A percentile compares a stretch with the other conserved stretches of the same genome.
Conservation (phyloP, 2,113 vertebrate genomes). For the Choloepus hoffmanni region DNA sequence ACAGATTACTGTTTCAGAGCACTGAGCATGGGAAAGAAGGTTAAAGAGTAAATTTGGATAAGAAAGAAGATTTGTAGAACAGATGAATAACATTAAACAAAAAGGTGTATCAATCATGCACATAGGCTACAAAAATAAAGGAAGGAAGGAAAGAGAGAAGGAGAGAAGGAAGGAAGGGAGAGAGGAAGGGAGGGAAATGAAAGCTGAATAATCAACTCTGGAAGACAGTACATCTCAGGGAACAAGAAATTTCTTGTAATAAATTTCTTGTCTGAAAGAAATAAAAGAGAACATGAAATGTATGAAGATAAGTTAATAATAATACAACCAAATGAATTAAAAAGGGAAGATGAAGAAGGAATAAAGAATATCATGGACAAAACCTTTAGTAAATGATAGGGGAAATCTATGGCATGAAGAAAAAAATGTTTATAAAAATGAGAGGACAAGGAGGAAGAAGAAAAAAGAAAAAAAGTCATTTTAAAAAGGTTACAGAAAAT, state of each 20-base stretch:
- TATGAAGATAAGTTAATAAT: not conserved
- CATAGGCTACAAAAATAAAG: not conserved
- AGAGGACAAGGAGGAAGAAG: not conserved
- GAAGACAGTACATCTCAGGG: not conserved
- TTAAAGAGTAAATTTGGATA: not conserved
- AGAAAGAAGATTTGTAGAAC: not conserved
- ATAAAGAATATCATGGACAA: not conserved
- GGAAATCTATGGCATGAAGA: too few relatives aligned
- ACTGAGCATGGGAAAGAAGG: not conserved
- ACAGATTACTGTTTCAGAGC: not conserved
- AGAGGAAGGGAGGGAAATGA: not conserved
- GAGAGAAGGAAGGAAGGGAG: too few relatives aligned
- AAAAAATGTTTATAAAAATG: not conserved
- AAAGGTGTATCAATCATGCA: not conserved
- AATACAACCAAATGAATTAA: not conserved
- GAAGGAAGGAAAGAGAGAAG: not conserved
- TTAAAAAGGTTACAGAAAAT: not conserved
- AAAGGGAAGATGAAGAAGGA: not conserved
- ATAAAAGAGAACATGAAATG: not conserved
- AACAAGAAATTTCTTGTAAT: not conserved
- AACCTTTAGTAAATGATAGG: too few relatives aligned
- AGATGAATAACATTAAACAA: not conserved
- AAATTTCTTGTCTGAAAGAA: not conserved
- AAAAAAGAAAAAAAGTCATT: not conserved
- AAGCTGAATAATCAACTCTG: not conserved